These are phyloP conservation scores for Malacoctenus gilli DNA, from an alignment of 2,797 vertebrate genomes.

Conservation along the genomic window DNA sequence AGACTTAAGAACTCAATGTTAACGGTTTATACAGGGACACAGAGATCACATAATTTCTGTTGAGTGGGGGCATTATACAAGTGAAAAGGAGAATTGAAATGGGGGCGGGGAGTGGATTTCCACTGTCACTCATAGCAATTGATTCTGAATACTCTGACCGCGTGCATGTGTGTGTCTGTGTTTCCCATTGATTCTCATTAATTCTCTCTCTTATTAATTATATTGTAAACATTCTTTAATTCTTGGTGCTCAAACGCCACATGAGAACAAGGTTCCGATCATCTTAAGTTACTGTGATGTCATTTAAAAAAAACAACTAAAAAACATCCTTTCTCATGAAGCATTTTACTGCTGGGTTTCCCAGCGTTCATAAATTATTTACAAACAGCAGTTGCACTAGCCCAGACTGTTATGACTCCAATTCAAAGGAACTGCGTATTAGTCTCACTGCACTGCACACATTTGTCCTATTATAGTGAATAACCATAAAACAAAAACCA, in stretches of 20 bases:
- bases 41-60: constrained; percentile 33
- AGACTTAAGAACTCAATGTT: constrained; percentile 11
- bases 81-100: constrained; percentile 39
- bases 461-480: constrained; percentile 39
- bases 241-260: constrained; percentile 9
- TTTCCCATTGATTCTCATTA: too few species aligned
- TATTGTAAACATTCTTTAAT: too few species aligned
- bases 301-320: constrained; percentile 17
- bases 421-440: constrained; percentile 55
- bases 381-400: constrained; percentile 47
- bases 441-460: constrained; percentile 54
- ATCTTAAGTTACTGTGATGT: constrained; percentile 31
- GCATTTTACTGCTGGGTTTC: constrained; percentile 35
- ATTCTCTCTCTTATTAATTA: too few species aligned
- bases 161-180: background rate
- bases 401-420: constrained; percentile 47
- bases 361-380: constrained; percentile 63
- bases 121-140: constrained; percentile 32
- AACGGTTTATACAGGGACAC: constrained; percentile 15
- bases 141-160: constrained; percentile 18
- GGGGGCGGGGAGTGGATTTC: constrained; percentile 43
- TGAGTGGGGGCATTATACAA: constrained; percentile 22
- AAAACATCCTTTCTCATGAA: constrained; percentile 12
- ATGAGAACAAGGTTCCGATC: constrained; percentile 30
- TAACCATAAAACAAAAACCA: constrained; percentile 54